Conservation (phyloP, 2,113 vertebrate species). For the Zosterops hypoxanthus region DNA sequence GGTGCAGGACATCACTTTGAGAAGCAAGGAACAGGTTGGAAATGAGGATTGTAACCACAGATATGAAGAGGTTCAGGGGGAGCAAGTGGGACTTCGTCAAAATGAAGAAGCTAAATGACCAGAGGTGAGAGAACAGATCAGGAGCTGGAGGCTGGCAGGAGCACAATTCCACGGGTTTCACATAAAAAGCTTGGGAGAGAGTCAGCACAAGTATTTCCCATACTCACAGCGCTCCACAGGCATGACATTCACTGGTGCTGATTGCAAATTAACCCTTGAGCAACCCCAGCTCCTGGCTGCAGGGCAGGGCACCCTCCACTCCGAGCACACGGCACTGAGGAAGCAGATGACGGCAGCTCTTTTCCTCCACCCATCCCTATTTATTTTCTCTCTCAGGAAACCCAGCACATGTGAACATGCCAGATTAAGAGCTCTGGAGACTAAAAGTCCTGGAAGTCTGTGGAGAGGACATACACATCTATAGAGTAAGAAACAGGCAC, state of each 20-base stretch:
- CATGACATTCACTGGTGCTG: not conserved
- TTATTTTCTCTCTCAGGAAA: constrained; percentile 44
- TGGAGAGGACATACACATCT: not conserved
- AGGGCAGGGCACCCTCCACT: not conserved
- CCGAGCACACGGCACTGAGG: not conserved
- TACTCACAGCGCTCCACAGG: not conserved
- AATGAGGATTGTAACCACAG: not conserved
- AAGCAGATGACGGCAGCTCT: not conserved
- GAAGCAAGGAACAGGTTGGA: not conserved
- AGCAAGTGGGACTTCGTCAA: not conserved
- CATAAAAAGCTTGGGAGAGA: not conserved
- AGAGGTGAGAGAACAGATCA: not conserved
- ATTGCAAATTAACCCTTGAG: not conserved
- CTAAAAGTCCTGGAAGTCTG: not conserved
- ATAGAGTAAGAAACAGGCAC: not conserved
- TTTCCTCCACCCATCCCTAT: not conserved
- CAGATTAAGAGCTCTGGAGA: not conserved
- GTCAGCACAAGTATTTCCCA: not conserved
- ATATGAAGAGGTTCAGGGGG: not conserved
- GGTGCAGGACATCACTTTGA: not conserved
- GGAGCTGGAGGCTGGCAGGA: not conserved
- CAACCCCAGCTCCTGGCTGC: not conserved
- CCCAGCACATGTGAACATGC: not conserved
- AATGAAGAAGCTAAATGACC: not conserved
- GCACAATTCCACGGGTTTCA: not conserved